A percentile compares a stretch with the other conserved stretches of the same genome.
These are phyloP conservation scores for Drosophila virilis DNA, from an alignment of 1,140 invertebrate species.

Conservation along the genomic window DNA sequence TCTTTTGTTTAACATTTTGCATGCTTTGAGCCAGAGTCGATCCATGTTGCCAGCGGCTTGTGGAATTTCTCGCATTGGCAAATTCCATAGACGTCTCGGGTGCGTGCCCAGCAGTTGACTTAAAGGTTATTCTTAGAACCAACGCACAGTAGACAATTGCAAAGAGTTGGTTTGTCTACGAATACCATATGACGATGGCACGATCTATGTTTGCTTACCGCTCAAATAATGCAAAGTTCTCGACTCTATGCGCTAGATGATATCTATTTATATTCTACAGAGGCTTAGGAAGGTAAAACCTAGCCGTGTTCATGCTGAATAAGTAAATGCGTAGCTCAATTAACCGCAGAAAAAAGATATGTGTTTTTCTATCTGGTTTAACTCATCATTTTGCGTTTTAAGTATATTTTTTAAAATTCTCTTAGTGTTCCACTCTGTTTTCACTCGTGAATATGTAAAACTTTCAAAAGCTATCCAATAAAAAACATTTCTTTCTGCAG, in stretches of 20 bases:
- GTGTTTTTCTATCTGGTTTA: too few relatives aligned
- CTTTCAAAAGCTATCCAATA: too few relatives aligned
- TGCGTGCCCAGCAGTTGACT: slow-evolving; percentile 20
- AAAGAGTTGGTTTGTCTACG: slow-evolving; percentile 8
- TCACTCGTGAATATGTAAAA: too few relatives aligned
- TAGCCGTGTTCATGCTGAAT: too few relatives aligned
- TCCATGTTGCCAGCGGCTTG: slow-evolving; percentile 20
- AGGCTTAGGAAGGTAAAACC: neutral
- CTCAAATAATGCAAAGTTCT: slow-evolving; percentile 17
- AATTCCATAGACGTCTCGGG: slow-evolving; percentile 31
- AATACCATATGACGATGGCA: neutral
- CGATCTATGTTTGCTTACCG: slow-evolving; percentile 3
- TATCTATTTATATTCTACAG: slow-evolving; percentile 6
- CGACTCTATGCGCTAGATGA: neutral
- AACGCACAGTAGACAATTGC: slow-evolving; percentile 26
- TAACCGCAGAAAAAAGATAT: too few relatives aligned
- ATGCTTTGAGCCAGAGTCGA: slow-evolving; percentile 2
- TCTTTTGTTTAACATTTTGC: slow-evolving; percentile 1
- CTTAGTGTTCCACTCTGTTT: too few relatives aligned
- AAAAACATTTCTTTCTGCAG: too few relatives aligned
- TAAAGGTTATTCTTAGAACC: slow-evolving; percentile 40
- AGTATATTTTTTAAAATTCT: too few relatives aligned
- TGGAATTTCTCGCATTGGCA: slow-evolving; percentile 46
- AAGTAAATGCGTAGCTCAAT: too few relatives aligned
- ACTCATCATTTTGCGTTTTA: too few relatives aligned